phyloP scores from a whole-genome alignment of 2,797 vertebrate genomes.

The Sebastes baramenuke region DNA sequence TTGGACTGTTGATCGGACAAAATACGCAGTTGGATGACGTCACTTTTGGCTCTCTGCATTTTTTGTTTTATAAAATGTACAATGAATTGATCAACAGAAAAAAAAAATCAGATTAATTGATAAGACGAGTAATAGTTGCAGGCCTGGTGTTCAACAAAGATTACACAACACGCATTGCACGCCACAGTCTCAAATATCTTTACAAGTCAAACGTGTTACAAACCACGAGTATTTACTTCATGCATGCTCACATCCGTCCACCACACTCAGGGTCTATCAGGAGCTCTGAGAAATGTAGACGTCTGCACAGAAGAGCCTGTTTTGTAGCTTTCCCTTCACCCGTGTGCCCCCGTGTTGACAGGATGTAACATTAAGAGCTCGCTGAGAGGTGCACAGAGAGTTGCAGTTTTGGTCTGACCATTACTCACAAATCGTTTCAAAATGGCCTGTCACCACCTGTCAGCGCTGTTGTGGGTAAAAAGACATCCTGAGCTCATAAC shows the following conservation, averaged over 20 bases:
- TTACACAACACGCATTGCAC: background rate
- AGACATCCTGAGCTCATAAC: conserved; percentile 54
- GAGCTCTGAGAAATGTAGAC: conserved; percentile 1
- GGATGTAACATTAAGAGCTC: conserved; percentile 44
- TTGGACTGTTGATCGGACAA: background rate
- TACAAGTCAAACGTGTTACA: background rate
- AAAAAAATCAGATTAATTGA: background rate
- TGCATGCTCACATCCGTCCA: background rate
- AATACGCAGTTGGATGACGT: background rate
- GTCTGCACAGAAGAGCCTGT: conserved; percentile 19
- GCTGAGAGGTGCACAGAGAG: conserved; percentile 35
- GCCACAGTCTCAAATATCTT: background rate
- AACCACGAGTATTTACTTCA: background rate
- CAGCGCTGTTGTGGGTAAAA: conserved; percentile 43
- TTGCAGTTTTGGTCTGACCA: conserved; percentile 27
- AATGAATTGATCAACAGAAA: rapidly evolving
- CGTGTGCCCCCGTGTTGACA: conserved; percentile 31
- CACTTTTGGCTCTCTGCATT: background rate
- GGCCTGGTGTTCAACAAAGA: background rate
- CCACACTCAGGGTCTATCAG: background rate
- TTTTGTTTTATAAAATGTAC: background rate
- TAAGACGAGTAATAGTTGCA: background rate
- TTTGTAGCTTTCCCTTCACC: conserved; percentile 18
- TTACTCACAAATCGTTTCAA: conserved; percentile 57
- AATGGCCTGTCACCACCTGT: conserved; percentile 60